Conservation (phyloP, 2,797 vertebrate genomes). For the Neosilurus hyrtlii region DNA sequence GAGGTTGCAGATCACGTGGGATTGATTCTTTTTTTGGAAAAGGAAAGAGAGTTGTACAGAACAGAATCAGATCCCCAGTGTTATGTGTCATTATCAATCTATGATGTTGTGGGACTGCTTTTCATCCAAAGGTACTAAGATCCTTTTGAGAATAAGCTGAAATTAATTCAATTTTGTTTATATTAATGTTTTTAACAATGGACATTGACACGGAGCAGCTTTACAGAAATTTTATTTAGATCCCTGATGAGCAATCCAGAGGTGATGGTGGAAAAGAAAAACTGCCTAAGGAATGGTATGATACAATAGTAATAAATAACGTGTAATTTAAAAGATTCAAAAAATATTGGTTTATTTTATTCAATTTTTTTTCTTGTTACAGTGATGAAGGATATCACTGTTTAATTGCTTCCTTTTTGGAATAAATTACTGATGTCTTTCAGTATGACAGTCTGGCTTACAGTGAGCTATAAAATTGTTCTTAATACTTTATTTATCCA, state of each 20-base stretch:
- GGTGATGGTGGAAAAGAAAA: background rate
- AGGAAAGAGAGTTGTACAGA: background rate
- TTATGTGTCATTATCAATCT: background rate
- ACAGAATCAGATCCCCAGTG: background rate
- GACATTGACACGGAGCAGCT: conserved; percentile 2
- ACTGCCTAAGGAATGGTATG: background rate
- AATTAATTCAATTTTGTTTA: background rate
- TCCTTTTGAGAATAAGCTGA: background rate
- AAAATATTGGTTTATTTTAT: background rate
- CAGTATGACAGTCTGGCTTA: background rate
- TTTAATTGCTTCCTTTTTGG: background rate
- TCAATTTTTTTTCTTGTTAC: background rate
- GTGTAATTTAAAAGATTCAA: background rate
- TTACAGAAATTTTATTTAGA: conserved; percentile 4
- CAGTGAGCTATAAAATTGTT: background rate
- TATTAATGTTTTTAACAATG: background rate
- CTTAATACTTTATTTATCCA: background rate
- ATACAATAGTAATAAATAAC: conserved; percentile 2
- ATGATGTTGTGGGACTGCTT: conserved; percentile 9
- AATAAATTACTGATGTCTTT: background rate
- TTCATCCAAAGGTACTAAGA: conserved; percentile 1
- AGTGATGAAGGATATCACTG: background rate
- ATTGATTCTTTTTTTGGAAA: background rate
- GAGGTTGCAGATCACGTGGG: background rate
- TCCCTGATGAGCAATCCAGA: background rate